Percentiles rank a stretch among this genome's conserved stretches.
These are phyloP conservation scores for Apotomis turbidana DNA, from an alignment of 2,888 invertebrate genomes.

Conservation along the genomic window DNA sequence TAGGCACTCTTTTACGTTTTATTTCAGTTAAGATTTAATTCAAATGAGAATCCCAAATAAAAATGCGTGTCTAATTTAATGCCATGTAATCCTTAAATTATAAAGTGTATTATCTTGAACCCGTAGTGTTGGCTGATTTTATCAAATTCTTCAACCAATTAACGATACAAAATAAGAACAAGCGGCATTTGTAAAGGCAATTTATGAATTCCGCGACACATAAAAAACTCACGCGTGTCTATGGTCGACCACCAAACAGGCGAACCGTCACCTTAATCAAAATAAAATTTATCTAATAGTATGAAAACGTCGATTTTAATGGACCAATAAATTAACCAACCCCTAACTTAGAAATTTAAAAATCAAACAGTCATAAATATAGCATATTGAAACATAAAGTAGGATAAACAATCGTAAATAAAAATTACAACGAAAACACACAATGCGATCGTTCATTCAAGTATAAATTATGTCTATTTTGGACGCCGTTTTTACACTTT, in stretches of 20 bases:
- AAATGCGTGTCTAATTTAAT: constrained; percentile 26
- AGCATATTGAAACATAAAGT: constrained; percentile 82
- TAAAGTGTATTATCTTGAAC: constrained; percentile 16
- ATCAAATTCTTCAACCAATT: constrained; percentile 29
- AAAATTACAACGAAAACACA: constrained; percentile 79
- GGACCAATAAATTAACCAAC: constrained; percentile 69
- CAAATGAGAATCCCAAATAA: constrained; percentile 19
- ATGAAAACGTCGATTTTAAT: constrained; percentile 63
- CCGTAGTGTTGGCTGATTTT: constrained; percentile 18
- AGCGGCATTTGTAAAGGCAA: constrained; percentile 30
- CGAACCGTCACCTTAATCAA: constrained; percentile 35
- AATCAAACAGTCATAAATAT: constrained; percentile 73
- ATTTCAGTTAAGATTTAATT: constrained; percentile 17
- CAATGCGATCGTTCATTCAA: constrained; percentile 77
- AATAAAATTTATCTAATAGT: constrained; percentile 30
- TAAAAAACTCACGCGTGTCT: constrained; percentile 16
- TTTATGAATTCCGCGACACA: constrained; percentile 27
- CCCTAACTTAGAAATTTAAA: constrained; percentile 63
- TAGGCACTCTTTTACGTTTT: constrained; percentile 12
- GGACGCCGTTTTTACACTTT: constrained; percentile 78
- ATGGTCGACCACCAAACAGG: constrained; percentile 34
- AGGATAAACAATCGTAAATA: constrained; percentile 83
- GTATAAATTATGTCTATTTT: constrained; percentile 80
- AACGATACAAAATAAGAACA: constrained; percentile 26
- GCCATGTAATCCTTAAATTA: constrained; percentile 22